Evolutionary conservation across 2,797 vertebrate genomes (phyloP).

Genomic region (Chelidonichthys spinosus): DNA sequence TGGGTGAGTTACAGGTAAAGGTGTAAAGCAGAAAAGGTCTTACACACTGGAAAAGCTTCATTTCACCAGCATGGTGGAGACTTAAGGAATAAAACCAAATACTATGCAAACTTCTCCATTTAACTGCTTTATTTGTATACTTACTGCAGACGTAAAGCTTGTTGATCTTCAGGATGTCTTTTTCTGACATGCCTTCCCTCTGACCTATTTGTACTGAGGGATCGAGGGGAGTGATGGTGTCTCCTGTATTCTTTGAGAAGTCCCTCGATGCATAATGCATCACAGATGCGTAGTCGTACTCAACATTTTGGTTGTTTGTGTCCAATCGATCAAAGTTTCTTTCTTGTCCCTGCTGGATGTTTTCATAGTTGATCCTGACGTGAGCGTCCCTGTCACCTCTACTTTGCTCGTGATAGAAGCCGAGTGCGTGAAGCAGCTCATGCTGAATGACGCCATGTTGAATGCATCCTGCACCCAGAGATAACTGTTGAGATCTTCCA

Average conservation of each 20-base stretch:
- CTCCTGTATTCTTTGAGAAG: conserved; percentile 3
- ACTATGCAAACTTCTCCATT: background rate
- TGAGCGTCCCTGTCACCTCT: conserved; percentile 19
- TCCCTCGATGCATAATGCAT: conserved; percentile 16
- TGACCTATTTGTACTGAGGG: background rate
- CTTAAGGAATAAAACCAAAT: background rate
- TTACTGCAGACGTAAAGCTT: conserved; percentile 23
- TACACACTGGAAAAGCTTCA: background rate
- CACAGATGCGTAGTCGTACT: conserved; percentile 28
- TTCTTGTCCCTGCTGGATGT: rapidly evolving
- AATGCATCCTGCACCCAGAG: background rate
- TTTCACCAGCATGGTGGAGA: background rate
- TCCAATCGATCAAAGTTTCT: rapidly evolving
- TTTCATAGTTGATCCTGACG: conserved; percentile 12
- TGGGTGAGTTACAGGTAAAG: background rate
- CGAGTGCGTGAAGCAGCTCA: conserved; percentile 24
- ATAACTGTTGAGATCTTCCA: background rate
- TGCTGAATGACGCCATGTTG: conserved; percentile 16
- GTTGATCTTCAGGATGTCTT: conserved; percentile 36
- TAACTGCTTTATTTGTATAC: background rate
- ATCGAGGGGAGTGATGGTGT: background rate
- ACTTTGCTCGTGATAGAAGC: conserved; percentile 40
- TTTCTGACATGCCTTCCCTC: background rate
- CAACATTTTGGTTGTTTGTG: conserved; percentile 10
- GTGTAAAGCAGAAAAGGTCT: background rate